Evolutionary conservation across 2,113 vertebrate species (phyloP).

Genomic region (Anoura caudifer): DNA sequence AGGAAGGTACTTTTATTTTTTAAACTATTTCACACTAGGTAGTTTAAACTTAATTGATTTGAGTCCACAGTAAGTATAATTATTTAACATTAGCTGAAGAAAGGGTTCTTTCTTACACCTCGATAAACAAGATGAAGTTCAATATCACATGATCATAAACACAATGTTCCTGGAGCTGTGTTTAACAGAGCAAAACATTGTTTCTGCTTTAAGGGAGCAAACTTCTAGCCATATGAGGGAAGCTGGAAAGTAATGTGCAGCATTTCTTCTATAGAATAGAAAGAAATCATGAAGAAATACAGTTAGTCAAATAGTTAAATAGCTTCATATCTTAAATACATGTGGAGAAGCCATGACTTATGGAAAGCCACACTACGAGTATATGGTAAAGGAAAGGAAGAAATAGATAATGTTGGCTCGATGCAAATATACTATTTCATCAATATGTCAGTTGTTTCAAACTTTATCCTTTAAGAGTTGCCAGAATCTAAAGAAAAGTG

Average conservation of each 20-base stretch:
- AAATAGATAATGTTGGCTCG: neutral
- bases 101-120: neutral
- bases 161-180: neutral
- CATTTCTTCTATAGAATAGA: neutral
- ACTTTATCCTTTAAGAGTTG: neutral
- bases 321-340: neutral
- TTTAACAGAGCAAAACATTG: neutral
- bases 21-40: neutral
- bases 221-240: neutral
- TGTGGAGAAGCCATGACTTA: neutral
- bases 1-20: constrained; percentile 78
- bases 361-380: neutral
- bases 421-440: neutral
- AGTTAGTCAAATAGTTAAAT: neutral
- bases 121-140: neutral
- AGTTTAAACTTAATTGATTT: neutral
- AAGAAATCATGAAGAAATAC: neutral
- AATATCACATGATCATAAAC: neutral
- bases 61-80: neutral
- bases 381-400: neutral
- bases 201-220: neutral
- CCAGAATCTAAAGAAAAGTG: neutral
- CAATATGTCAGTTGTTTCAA: neutral
- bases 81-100: neutral
- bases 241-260: neutral